Evolutionary conservation across 2,113 vertebrate species (phyloP), one percentile per base, ranked within the genome.

Genomic region (Gallinago paraguaiae): DNA sequence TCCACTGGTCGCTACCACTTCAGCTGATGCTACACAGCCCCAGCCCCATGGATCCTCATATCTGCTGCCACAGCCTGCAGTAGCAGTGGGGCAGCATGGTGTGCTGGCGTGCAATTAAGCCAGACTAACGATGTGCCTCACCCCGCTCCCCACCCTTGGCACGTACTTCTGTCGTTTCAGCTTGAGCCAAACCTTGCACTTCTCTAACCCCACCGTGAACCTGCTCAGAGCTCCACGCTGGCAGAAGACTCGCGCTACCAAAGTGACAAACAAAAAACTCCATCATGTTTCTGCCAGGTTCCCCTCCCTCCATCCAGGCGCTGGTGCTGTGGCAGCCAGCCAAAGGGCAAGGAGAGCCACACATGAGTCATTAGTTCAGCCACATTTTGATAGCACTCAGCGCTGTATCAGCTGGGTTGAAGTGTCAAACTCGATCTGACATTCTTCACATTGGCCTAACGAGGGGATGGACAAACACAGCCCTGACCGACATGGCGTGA

Each of bases 91-190:
- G 70, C 78, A 71, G 67, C 30, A 7, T 2, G 3, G 51, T 7
- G 48, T 71, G 61, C 87, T 6, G 4, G 27, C 0, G 0, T 15
- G 70, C 45, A 30, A 61, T 72, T 72, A 79, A 87, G 15, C 12
- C 63, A 80, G 50, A 22, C 53, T 76, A 56, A 79, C 1, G 4
- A 35, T 1, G 14, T 57, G 71, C 75, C 94, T 82, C 75, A 12
- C 85, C 88, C 88, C 80, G 45, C 70, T 92, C 79, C 75, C 54
- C 71, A 1, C 82, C 85, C 75, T 86, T 82, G 88, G 82, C 68
- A 23, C 0, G 0, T 2, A 27, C 25, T 74, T 53, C 63, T 53
- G 43, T n/a, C 2, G 0, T n/a, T 79, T 63, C 0, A 3, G 61
- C 19, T 82, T 27, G 41, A 84, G 90, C 67, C 90, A 94, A 92